Base-by-base conservation (phyloP, 2,797 vertebrate genomes). In the Gymnopithys bicolor region DNA sequence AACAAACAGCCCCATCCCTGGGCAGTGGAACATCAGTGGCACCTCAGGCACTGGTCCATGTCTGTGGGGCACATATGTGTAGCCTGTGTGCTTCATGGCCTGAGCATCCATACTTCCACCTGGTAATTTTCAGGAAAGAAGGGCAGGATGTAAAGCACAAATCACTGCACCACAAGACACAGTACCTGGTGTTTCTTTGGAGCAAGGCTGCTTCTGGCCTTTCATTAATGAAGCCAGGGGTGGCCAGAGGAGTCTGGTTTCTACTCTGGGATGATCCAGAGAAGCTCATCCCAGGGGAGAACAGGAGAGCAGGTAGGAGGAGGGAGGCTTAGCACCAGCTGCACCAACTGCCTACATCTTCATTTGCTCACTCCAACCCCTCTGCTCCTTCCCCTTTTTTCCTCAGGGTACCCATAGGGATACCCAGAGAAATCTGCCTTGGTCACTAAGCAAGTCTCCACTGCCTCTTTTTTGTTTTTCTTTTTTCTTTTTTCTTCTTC, bases 91-190 rank as follows among this genome's bases (percentile, higher is more conserved):
- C 37, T 56, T 37, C 43, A 8, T 8, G 10, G 39, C 69, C 33
- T 7, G 5, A 21, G 11, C 52, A 46, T 64, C 69, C 41, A 1
- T 25, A 41, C n/a, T 73, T 60, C 76, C 90, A 43, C 41, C 35
- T 39, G 13, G 19, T 41, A 62, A 59, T 59, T 71, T 53, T 55
- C 11, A 33, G 73, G 52, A 76, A 78, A 37, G 49, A 68, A 45
- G 6, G 14, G 11, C 30, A 67, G 67, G n/a, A 33, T 60, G 48
- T 83, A 66, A 43, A 90, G 21, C 8, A 52, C 51, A 9, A 21
- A 24, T 73, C 32, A 18, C 45, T 33, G 32, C 33, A 19, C 48
- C 2, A 2, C 81, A 63, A 62, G 52, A 35, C 0, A 0, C 53
- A 30, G 45, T 32, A 52, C 21, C 28, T 32, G 58, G 21, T 70